These are phyloP conservation scores for Acleris emargana DNA, from an alignment of 2,888 invertebrate species.

Conservation along the genomic window DNA sequence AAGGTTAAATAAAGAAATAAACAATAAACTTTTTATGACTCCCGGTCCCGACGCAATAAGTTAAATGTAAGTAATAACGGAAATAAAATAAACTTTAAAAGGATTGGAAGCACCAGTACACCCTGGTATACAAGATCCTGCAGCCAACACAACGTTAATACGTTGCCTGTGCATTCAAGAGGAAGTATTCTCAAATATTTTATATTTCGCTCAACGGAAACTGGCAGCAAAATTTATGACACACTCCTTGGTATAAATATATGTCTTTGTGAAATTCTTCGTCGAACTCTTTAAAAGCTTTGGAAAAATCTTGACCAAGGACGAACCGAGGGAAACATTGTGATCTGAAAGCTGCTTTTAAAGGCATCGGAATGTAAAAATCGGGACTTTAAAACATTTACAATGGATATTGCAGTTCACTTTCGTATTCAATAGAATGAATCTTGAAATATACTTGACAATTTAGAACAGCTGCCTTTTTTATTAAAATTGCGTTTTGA, in stretches of 20 bases:
- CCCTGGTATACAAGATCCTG: constrained; percentile 13
- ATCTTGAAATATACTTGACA: neutral
- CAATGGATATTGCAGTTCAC: constrained; percentile 12
- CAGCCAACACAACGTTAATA: constrained; percentile 14
- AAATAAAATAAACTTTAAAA: constrained; percentile 8
- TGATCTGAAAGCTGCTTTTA: constrained; percentile 44
- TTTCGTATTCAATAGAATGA: neutral
- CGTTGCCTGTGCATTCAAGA: constrained; percentile 35
- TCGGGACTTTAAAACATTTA: constrained; percentile 6
- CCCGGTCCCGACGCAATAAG: too few species aligned
- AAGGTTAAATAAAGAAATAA: too few species aligned
- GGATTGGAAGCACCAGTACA: neutral
- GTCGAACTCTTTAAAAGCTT: constrained; percentile 58
- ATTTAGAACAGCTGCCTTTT: too few species aligned
- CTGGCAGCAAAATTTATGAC: constrained; percentile 61
- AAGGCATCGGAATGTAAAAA: constrained; percentile 27
- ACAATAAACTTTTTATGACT: too few species aligned
- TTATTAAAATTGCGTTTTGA: too few species aligned
- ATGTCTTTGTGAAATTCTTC: constrained; percentile 50
- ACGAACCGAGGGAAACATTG: constrained; percentile 42
- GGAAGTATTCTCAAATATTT: constrained; percentile 53
- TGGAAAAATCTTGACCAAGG: constrained; percentile 47
- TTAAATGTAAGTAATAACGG: neutral
- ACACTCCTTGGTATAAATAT: constrained; percentile 48
- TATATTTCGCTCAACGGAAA: constrained; percentile 57